A percentile compares a stretch with the other conserved stretches of the same genome.
Conservation (phyloP, 1,140 invertebrate species). For the Dryas iulia region DNA sequence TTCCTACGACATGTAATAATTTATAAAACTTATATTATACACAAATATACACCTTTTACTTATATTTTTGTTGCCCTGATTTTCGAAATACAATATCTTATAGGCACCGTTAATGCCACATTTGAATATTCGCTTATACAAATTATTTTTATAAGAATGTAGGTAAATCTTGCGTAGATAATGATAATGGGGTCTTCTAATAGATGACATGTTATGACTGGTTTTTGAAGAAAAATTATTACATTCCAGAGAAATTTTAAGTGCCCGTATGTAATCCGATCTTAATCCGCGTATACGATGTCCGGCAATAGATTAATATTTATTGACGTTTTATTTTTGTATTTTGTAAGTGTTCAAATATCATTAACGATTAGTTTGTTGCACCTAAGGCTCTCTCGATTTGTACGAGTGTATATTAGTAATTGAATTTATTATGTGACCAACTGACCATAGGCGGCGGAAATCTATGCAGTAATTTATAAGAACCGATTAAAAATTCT, state of each 20-base stretch:
- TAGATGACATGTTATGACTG: background rate
- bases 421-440: constrained; percentile 66
- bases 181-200: background rate
- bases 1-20: no score
- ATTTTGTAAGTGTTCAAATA: constrained; percentile 70
- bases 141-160: background rate
- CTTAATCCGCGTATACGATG: constrained; percentile 48
- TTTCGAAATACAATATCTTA: background rate
- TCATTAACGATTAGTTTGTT: constrained; percentile 67
- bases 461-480: constrained; percentile 38
- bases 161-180: background rate
- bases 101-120: background rate
- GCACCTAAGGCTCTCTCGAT: constrained; percentile 49
- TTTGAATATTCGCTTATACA: background rate
- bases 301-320: constrained; percentile 66
- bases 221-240: constrained; percentile 1
- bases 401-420: constrained; percentile 43
- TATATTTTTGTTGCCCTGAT: background rate
- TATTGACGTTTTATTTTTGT: constrained; percentile 65
- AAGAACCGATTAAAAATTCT: constrained; percentile 20
- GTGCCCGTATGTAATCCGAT: constrained; percentile 48
- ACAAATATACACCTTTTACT: no score
- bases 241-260: constrained; percentile 11
- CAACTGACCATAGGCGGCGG: constrained; percentile 33
- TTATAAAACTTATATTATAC: no score